Percentiles rank a stretch among this genome's conserved stretches.
These are phyloP conservation scores for Onchidella celtica DNA, from an alignment of 2,888 invertebrate genomes.

Conservation along the genomic window DNA sequence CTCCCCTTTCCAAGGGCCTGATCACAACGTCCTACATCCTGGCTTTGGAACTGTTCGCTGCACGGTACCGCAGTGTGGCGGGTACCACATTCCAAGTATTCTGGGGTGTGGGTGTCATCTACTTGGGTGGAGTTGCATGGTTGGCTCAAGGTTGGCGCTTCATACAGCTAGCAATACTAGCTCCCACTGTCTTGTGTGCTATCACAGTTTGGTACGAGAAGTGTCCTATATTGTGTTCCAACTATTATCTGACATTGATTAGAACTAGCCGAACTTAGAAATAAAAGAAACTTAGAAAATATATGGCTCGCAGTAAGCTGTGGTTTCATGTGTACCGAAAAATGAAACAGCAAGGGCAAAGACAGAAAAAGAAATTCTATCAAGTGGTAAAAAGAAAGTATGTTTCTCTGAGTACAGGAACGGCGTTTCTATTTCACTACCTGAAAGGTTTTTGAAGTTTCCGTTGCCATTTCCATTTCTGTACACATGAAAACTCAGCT, in stretches of 20 bases:
- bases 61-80: slow-evolving; percentile 10
- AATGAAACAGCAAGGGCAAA: not conserved
- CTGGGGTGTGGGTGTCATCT: slow-evolving; percentile 33
- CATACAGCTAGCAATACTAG: slow-evolving; percentile 24
- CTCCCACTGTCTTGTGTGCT: slow-evolving; percentile 1
- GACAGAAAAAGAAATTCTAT: not conserved
- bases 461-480: too few relatives aligned
- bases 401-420: too few relatives aligned
- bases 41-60: slow-evolving; percentile 37
- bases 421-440: too few relatives aligned
- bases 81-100: slow-evolving; percentile 1
- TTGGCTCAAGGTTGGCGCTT: slow-evolving; percentile 18
- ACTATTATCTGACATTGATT: too few relatives aligned
- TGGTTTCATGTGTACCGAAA: not conserved
- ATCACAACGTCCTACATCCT: slow-evolving; percentile 28
- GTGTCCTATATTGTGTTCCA: not conserved
- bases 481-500: too few relatives aligned
- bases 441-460: too few relatives aligned
- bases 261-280: too few relatives aligned
- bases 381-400: too few relatives aligned
- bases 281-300: too few relatives aligned
- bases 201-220: slow-evolving; percentile 31
- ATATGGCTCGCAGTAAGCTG: too few relatives aligned
- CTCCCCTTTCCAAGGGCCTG: slow-evolving; percentile 5
- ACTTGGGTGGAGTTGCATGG: slow-evolving; percentile 27